Base-by-base conservation (phyloP, 2,888 invertebrate species). In the Cheilosia urbana region DNA sequence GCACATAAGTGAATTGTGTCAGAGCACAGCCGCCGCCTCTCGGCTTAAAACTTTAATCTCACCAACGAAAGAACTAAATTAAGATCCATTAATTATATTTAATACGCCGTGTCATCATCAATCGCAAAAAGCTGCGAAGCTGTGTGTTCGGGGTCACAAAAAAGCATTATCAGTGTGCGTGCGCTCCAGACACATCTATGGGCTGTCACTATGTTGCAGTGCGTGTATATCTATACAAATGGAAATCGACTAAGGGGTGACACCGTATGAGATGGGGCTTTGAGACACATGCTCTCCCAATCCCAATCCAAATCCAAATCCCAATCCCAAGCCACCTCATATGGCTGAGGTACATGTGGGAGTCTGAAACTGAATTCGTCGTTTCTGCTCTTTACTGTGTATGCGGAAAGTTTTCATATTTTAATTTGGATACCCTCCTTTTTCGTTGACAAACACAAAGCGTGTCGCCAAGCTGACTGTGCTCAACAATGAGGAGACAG, bases 61-160 rank as follows among this genome's bases (percentile, higher is more conserved):
- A 71, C 75, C 57, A 84, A 75, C 75, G 80, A 68, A 85, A 81
- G 85, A 85, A 85, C 85, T 81, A 77, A 81, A 85, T 85, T 71
- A 85, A 85, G 76, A 72, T 81, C 60, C 85, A 85, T 85, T 85
- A 81, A 85, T 85, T 81, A 77, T 71, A 76, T 68, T 85, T 85
- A 81, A 85, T 85, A 69, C 65, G 72, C 68, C 81, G 76, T 85
- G 85, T 85, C 85, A 85, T 85, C 85, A 72, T 85, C 81, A 81
- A 85, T 85, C 68, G 71, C 62, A 80, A 84, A 71, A 84, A 84
- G 75, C 63, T 79, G 73, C 30, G 53, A 60, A 69, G 69, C 69
- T 71, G 69, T 34, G 34, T 42, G 51, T 21, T 51, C 37, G 15
- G 42, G 34, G 27, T 49, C 47, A 49, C 24, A 47, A 17, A 37